Conservation (phyloP, 2,113 vertebrate genomes). For the Orycteropus afer region DNA sequence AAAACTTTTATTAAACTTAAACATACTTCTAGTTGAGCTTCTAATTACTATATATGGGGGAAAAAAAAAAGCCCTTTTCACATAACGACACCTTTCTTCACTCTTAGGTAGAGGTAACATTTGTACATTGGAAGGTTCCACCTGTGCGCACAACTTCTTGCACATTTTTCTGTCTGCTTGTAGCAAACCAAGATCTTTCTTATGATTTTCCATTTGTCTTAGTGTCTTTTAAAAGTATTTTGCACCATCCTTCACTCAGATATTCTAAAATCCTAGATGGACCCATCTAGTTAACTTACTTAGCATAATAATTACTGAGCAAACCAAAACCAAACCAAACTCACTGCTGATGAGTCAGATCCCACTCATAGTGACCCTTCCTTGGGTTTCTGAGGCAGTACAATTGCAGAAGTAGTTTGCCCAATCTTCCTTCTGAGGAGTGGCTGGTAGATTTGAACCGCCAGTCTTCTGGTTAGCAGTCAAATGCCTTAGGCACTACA, state of each 20-base stretch:
- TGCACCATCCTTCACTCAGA: neutral
- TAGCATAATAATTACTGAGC: slow-evolving; percentile 36
- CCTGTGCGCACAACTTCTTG: neutral
- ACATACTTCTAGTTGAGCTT: neutral
- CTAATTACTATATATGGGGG: neutral
- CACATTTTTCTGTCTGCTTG: neutral
- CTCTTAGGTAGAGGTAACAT: neutral
- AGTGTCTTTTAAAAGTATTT: neutral
- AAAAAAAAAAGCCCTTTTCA: neutral
- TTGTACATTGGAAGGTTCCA: neutral
- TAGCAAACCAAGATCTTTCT: neutral
- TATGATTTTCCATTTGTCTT: neutral
- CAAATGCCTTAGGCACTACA: too few species aligned
- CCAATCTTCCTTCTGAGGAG: too few species aligned
- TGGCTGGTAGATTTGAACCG: too few species aligned
- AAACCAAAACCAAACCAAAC: too few species aligned
- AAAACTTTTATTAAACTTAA: neutral
- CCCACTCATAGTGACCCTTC: too few species aligned
- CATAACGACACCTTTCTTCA: neutral
- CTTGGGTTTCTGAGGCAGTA: too few species aligned
- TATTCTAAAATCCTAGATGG: neutral
- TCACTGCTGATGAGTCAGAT: too few species aligned
- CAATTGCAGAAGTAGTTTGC: too few species aligned
- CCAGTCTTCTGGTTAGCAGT: too few species aligned
- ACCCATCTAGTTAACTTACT: neutral